Conservation (phyloP, 35 echinoderm and acorn worm species). For the Stichopus chloronotus region DNA sequence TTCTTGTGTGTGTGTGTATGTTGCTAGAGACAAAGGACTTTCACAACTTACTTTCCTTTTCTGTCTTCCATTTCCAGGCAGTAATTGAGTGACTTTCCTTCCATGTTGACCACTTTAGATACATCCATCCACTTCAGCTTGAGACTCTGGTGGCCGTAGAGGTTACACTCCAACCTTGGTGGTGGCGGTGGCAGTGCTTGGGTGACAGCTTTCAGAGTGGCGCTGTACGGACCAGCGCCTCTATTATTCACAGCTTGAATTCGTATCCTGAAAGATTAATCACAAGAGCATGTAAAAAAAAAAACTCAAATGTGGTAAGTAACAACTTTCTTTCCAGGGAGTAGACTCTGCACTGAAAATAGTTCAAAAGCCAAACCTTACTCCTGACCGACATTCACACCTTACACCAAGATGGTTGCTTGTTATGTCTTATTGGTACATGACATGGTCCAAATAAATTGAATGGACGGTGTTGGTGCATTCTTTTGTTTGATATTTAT, state of each 20-base stretch:
- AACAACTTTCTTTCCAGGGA: background rate
- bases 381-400: too few relatives aligned
- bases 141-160: slow-evolving; percentile 92
- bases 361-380: too few relatives aligned
- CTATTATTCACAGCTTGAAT: slow-evolving; percentile 91
- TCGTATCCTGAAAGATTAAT: slow-evolving; percentile 76
- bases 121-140: slow-evolving; percentile 95
- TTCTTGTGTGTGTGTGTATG: too few relatives aligned
- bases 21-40: too few relatives aligned
- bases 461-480: too few relatives aligned
- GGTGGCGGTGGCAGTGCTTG: slow-evolving; percentile 90
- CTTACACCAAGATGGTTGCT: too few relatives aligned
- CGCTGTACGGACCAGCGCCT: slow-evolving; percentile 90
- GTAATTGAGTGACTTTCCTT: slow-evolving; percentile 78
- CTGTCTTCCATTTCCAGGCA: slow-evolving; percentile 98
- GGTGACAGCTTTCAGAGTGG: slow-evolving; percentile 79
- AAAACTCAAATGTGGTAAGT: background rate
- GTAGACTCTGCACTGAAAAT: too few relatives aligned
- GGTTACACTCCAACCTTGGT: slow-evolving; percentile 87
- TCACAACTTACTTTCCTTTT: slow-evolving; percentile 81
- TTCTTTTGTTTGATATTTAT: too few relatives aligned
- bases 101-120: slow-evolving; percentile 48
- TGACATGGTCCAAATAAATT: too few relatives aligned
- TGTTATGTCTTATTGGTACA: too few relatives aligned
- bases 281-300: background rate